These are phyloP conservation scores for Lycorma delicatula DNA, from an alignment of 1,140 invertebrate species.

Conservation along the genomic window DNA sequence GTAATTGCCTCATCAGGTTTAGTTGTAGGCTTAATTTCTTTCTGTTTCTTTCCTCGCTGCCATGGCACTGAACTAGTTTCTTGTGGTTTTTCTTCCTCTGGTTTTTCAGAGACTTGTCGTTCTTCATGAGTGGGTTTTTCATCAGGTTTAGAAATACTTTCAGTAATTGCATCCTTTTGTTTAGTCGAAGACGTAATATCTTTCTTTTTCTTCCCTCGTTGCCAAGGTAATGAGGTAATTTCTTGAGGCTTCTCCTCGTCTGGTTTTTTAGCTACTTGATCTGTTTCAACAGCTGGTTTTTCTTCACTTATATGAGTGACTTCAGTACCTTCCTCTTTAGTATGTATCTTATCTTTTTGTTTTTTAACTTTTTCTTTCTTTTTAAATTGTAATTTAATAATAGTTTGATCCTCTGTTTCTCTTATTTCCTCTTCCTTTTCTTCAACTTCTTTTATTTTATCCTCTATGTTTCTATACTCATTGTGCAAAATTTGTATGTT, in stretches of 20 bases:
- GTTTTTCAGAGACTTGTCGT: slow-evolving; percentile 13
- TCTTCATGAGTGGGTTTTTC: neutral
- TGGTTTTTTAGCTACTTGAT: slow-evolving; percentile 15
- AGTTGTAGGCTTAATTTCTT: slow-evolving; percentile 2
- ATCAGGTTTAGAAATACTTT: too few relatives aligned
- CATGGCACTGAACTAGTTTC: slow-evolving; percentile 15
- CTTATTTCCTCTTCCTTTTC: slow-evolving; percentile 2
- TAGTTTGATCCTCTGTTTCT: neutral
- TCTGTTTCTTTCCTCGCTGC: slow-evolving; percentile 6
- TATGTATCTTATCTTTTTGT: slow-evolving; percentile 9
- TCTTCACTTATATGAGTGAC: slow-evolving; percentile 5
- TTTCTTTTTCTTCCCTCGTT: slow-evolving; percentile 13
- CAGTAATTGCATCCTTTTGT: neutral
- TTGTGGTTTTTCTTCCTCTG: slow-evolving; percentile 20
- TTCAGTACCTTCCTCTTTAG: neutral
- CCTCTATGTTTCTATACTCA: slow-evolving; percentile 4
- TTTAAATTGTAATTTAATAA: neutral
- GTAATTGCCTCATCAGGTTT: slow-evolving; percentile 1
- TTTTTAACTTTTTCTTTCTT: neutral
- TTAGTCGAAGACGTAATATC: slow-evolving; percentile 18
- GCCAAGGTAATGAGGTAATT: slow-evolving; percentile 13
- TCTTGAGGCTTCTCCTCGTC: slow-evolving; percentile 16
- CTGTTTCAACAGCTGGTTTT: slow-evolving; percentile 23
- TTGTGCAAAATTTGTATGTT: too few relatives aligned
- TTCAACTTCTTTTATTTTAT: slow-evolving; percentile 8